A percentile compares a stretch with the other conserved stretches of the same genome.
phyloP scores from a whole-genome alignment of 2,888 invertebrate species.

The Cheilosia variabilis region DNA sequence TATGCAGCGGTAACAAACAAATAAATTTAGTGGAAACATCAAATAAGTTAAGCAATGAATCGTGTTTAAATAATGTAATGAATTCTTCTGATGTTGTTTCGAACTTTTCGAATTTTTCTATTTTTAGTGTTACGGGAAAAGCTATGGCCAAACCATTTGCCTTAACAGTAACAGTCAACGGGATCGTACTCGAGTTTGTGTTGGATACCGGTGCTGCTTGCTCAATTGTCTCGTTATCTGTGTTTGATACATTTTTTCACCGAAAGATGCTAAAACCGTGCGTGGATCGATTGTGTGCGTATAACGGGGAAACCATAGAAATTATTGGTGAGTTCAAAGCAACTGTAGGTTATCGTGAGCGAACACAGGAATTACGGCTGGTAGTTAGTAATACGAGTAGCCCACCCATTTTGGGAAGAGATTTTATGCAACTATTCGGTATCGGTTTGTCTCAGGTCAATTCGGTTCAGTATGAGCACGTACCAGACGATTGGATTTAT shows the following conservation, averaged over 20 bases:
- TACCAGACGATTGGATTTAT: too few species aligned
- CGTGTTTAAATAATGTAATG: not conserved
- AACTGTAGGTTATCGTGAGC: slow-evolving; percentile 12
- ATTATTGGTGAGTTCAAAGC: slow-evolving; percentile 25
- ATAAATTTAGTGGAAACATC: slow-evolving; percentile 12
- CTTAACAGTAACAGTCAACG: slow-evolving; percentile 1
- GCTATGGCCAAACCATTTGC: slow-evolving; percentile 7
- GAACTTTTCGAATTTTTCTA: slow-evolving; percentile 24
- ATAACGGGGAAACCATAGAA: slow-evolving; percentile 17
- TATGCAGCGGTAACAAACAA: slow-evolving; percentile 12
- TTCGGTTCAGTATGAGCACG: too few species aligned
- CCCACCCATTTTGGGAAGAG: slow-evolving; percentile 22
- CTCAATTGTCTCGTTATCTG: slow-evolving; percentile 2
- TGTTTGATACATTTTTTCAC: slow-evolving; percentile 7
- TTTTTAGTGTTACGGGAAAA: slow-evolving; percentile 30
- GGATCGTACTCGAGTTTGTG: slow-evolving; percentile 18
- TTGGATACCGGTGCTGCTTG: slow-evolving; percentile 13
- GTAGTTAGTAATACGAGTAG: slow-evolving; percentile 17
- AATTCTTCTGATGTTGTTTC: slow-evolving; percentile 5
- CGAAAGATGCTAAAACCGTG: slow-evolving; percentile 8
- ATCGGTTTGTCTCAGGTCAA: too few species aligned
- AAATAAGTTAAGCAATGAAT: not conserved
- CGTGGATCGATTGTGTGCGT: slow-evolving; percentile 25
- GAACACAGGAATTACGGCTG: slow-evolving; percentile 25
- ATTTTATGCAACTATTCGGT: too few species aligned